Conservation (phyloP, 2,797 vertebrate species). For the Prunella strophiata region DNA sequence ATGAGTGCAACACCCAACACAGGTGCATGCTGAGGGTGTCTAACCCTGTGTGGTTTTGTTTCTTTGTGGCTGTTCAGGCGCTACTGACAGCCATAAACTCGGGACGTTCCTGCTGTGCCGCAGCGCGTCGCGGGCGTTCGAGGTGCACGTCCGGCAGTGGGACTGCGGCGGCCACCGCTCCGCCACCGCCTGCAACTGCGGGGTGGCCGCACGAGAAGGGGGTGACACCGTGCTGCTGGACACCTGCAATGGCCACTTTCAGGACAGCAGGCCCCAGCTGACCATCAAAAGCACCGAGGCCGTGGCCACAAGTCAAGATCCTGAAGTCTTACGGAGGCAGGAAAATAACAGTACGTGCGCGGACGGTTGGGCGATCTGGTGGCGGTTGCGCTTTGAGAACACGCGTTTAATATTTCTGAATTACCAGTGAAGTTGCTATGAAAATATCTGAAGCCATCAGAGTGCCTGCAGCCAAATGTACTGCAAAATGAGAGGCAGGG, state of each 20-base stretch:
- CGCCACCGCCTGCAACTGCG: constrained; percentile 76
- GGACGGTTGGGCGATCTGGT: background rate
- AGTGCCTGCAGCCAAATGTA: background rate
- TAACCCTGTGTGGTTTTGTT: background rate
- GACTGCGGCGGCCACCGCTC: constrained; percentile 77
- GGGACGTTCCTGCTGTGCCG: constrained; percentile 81
- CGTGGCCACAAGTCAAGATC: constrained; percentile 64
- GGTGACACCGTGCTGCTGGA: constrained; percentile 77
- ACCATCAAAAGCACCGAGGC: constrained; percentile 62
- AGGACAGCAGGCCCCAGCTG: constrained; percentile 75
- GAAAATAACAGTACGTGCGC: constrained; percentile 81
- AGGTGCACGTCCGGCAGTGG: constrained; percentile 83
- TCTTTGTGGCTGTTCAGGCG: constrained; percentile 58
- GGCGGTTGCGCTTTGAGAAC: background rate
- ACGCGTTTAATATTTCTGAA: background rate
- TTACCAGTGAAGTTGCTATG: background rate
- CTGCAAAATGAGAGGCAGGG: accelerated
- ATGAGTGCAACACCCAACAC: background rate
- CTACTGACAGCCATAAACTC: constrained; percentile 78
- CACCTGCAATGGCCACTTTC: constrained; percentile 79
- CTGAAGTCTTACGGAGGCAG: constrained; percentile 82
- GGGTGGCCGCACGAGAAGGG: constrained; percentile 73
- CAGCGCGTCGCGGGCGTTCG: constrained; percentile 68
- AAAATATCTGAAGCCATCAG: background rate
- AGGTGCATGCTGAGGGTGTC: background rate